Base-by-base conservation (phyloP, 2,888 invertebrate species). In the Trissonchulus latispiculum region DNA sequence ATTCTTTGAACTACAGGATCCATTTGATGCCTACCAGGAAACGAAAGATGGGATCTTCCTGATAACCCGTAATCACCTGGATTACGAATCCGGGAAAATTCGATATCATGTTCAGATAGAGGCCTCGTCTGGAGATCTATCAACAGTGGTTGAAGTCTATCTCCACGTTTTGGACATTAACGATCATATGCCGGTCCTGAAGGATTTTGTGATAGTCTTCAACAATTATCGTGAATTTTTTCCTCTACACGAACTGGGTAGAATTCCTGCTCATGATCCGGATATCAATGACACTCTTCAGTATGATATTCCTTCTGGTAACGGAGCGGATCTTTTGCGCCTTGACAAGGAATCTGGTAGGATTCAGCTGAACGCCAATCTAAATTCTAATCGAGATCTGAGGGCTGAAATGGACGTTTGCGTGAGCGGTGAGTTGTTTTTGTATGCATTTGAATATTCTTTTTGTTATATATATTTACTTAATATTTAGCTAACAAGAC, bases 301-400 rank as follows among this genome's bases (percentile, higher is more conserved):
- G 31, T 69, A 36, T 64, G 35, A 62, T 29, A 36, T 75, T 33
- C 36, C 31, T 48, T 32, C 28, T 28, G 70, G 72, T 23, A 70
- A 31, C 76, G 79, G 80, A 73, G 95, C 95, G 0, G 91, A 92
- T 80, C 85, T 95, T 29, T 87, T 96, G 0, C 88, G 90, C 0
- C 84, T 96, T 33, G 93, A 96, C 81, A 89, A 89, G 79, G 89
- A 90, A 0, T 89, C 90, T 0, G 95, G 95, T 0, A 90, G 91
- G 59, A 88, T 96, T 79, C 91, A 89, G 0, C 85, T 96, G 0
- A 94, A 95, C 15, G 93, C 94, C 0, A 92, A 93, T 80, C 86
- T 96, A 31, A 95, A 96, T 83, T 95, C 95, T 0, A 95, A 96
- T 84, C 94, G 96, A 2, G 92, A 95, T 0, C 91, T 94, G 81